These are phyloP conservation scores for Drosophila sordidula DNA, from an alignment of 2,888 invertebrate species.

Conservation along the genomic window DNA sequence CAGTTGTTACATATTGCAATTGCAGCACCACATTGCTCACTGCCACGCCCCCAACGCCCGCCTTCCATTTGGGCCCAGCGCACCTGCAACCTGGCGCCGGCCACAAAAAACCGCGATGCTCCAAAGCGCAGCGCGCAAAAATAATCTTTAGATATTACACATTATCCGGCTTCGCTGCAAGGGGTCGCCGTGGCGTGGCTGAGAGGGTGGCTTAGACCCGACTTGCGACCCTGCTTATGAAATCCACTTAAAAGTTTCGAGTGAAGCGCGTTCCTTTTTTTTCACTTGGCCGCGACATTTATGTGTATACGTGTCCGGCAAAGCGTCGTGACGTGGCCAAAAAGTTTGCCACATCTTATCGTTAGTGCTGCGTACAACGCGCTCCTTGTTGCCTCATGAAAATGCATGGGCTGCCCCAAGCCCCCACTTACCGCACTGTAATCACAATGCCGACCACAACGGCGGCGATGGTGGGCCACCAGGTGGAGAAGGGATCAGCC, in stretches of 20 bases:
- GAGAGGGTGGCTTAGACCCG: constrained; percentile 18
- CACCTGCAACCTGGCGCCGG: constrained; percentile 54
- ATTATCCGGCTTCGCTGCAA: constrained; percentile 51
- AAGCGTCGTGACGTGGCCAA: constrained; percentile 28
- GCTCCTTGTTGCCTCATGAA: constrained; percentile 55
- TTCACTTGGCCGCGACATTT: constrained; percentile 57
- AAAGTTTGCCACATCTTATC: constrained; percentile 60
- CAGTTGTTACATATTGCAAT: constrained; percentile 51
- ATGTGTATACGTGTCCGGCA: constrained; percentile 61
- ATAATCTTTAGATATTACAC: constrained; percentile 76
- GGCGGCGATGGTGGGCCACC: constrained; percentile 87
- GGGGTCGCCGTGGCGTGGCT: neutral
- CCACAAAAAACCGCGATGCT: constrained; percentile 64
- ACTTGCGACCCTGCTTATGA: constrained; percentile 46
- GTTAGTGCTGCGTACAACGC: constrained; percentile 30
- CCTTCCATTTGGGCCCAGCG: constrained; percentile 6
- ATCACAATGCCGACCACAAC: constrained; percentile 85
- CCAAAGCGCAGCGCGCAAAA: constrained; percentile 47
- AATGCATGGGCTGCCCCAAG: constrained; percentile 33
- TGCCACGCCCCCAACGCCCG: constrained; percentile 26
- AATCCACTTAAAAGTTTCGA: constrained; percentile 78
- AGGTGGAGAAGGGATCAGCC: constrained; percentile 85
- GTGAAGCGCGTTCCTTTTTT: constrained; percentile 52
- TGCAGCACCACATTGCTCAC: constrained; percentile 44
- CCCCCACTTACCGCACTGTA: constrained; percentile 85